phyloP scores from a whole-genome alignment of 2,888 invertebrate genomes.

The Polyploca ridens region DNA sequence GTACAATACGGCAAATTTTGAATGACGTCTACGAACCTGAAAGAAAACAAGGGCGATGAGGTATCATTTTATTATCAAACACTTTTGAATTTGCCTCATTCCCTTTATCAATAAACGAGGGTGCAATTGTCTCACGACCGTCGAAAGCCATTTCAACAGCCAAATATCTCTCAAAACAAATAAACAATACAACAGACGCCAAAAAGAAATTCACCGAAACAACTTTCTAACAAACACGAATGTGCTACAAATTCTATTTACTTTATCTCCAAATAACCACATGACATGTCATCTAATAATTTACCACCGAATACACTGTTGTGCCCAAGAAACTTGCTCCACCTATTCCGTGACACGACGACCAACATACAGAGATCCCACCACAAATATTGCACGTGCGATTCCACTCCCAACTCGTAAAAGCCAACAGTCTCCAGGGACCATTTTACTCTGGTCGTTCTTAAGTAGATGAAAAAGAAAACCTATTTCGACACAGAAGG shows the following conservation, averaged over 20 bases:
- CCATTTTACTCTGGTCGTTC: conserved; percentile 32
- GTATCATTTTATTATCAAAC: too few species aligned
- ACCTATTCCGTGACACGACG: neutral
- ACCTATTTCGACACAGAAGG: conserved; percentile 8
- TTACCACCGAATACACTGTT: conserved; percentile 34
- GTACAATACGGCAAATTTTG: too few species aligned
- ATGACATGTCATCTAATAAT: conserved; percentile 37
- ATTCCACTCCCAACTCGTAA: conserved; percentile 34
- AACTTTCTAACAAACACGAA: conserved; percentile 7
- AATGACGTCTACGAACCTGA: too few species aligned
- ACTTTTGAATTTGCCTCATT: too few species aligned
- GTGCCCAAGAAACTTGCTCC: conserved; percentile 25
- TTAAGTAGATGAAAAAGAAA: conserved; percentile 9
- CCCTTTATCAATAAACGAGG: too few species aligned
- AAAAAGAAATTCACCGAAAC: neutral
- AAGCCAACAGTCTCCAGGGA: conserved; percentile 27
- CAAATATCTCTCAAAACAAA: neutral
- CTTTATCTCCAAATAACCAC: conserved; percentile 33
- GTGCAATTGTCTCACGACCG: too few species aligned
- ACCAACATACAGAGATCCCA: neutral
- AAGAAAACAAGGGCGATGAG: too few species aligned
- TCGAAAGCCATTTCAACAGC: neutral
- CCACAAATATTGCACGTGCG: conserved; percentile 18
- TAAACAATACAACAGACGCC: neutral
- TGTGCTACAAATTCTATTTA: conserved; percentile 23